A percentile compares a stretch with the other conserved stretches of the same genome.
Conservation (phyloP, 2,797 vertebrate species). For the Hydrocynus forskahlii region DNA sequence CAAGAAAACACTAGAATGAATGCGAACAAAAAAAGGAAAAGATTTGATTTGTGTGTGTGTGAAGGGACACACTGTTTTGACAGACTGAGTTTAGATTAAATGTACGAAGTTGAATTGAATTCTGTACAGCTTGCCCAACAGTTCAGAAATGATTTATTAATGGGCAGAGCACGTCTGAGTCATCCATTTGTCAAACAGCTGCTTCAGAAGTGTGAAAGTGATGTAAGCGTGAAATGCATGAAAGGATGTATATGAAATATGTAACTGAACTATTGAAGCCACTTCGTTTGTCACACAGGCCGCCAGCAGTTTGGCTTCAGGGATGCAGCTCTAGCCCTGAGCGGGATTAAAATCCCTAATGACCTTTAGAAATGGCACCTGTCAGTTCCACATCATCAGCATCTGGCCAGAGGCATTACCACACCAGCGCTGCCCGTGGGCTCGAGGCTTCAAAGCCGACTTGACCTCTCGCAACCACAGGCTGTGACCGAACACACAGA, state of each 20-base stretch:
- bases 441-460: neutral
- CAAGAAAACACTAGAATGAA: too few species aligned
- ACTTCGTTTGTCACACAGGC: neutral
- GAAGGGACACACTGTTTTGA: too few species aligned
- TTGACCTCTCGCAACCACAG: neutral
- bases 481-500: neutral
- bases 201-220: too few species aligned
- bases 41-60: too few species aligned
- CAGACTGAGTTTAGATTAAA: too few species aligned
- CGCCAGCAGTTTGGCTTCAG: neutral
- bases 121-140: too few species aligned
- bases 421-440: neutral
- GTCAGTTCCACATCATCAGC: slow-evolving; percentile 20
- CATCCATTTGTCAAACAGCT: too few species aligned
- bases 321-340: neutral
- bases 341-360: neutral
- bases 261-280: neutral
- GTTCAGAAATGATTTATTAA: too few species aligned
- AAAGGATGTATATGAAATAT: neutral
- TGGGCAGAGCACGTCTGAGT: too few species aligned
- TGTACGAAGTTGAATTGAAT: too few species aligned
- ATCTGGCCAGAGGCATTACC: slow-evolving; percentile 19
- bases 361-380: slow-evolving; percentile 15
- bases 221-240: too few species aligned
- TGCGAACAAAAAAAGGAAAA: too few species aligned